These are phyloP conservation scores for Cryptoprocta ferox DNA, from an alignment of 2,797 vertebrate genomes.

Conservation along the genomic window DNA sequence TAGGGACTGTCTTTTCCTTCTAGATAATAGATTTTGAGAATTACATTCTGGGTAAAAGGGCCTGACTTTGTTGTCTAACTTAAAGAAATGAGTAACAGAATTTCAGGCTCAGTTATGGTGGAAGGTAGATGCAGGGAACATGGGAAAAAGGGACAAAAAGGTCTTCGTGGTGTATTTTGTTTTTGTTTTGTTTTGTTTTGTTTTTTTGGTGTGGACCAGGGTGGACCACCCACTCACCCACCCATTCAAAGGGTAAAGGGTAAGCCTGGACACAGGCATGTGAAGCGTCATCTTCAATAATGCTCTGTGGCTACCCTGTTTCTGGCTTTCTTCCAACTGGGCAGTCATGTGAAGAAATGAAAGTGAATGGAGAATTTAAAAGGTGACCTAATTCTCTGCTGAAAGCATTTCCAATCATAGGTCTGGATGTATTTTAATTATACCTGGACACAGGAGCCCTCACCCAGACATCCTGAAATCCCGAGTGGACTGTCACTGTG, in stretches of 20 bases:
- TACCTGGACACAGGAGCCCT: slow-evolving; percentile 34
- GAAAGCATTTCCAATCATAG: slow-evolving; percentile 27
- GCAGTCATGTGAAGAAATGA: slow-evolving; percentile 27
- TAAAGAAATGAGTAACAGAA: slow-evolving; percentile 11
- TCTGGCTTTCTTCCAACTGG: slow-evolving; percentile 19
- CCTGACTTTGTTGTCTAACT: neutral
- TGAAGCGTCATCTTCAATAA: neutral
- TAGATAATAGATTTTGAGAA: slow-evolving; percentile 33
- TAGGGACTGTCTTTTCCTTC: neutral
- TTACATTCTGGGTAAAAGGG: neutral
- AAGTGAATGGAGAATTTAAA: slow-evolving; percentile 33
- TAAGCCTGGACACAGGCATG: neutral
- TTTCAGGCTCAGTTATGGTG: neutral
- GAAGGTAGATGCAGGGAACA: neutral
- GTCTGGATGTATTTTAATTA: slow-evolving; percentile 64
- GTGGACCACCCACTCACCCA: neutral
- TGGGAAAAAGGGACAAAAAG: neutral
- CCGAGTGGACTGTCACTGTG: neutral
- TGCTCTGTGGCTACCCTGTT: neutral
- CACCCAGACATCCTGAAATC: slow-evolving; percentile 25
- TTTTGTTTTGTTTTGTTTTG: neutral
- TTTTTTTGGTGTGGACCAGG: neutral
- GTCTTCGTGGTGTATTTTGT: neutral
- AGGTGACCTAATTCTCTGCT: slow-evolving; percentile 58
- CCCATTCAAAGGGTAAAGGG: neutral